phyloP scores from a whole-genome alignment of 2,797 vertebrate genomes.

The Iguana delicatissima region DNA sequence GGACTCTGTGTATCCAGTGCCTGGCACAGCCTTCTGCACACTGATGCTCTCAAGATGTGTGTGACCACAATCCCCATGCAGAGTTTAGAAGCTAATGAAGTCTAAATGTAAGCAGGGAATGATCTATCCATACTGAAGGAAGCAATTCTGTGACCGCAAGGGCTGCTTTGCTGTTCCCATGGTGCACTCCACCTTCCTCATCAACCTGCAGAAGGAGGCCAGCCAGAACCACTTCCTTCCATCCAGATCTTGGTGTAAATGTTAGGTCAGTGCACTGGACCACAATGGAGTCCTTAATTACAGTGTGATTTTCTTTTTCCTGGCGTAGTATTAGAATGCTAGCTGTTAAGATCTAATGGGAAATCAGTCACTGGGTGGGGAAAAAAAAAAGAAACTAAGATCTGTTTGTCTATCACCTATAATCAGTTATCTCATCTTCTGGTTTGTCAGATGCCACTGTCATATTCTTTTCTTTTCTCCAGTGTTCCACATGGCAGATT shows the following conservation, averaged over 20 bases:
- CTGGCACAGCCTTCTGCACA: too few species aligned
- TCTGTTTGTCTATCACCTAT: background rate
- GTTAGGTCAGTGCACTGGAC: background rate
- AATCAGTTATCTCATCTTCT: background rate
- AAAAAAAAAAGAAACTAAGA: background rate
- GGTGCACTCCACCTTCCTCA: slow-evolving; percentile 94
- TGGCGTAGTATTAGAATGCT: background rate
- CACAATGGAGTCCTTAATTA: background rate
- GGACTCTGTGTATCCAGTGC: background rate
- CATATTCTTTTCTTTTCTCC: background rate
- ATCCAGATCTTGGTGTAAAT: background rate
- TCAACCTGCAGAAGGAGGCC: slow-evolving; percentile 90
- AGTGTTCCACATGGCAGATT: background rate
- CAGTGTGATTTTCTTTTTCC: background rate
- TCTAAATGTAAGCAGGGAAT: background rate
- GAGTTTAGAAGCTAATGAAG: background rate
- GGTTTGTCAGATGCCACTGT: background rate
- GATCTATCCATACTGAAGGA: background rate
- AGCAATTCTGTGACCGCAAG: slow-evolving; percentile 69
- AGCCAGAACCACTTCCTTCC: slow-evolving; percentile 67
- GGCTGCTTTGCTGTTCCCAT: slow-evolving; percentile 95
- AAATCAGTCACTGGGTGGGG: background rate
- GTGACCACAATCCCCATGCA: background rate
- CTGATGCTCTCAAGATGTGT: background rate
- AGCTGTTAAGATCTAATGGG: background rate